These are phyloP conservation scores for Sturnira hondurensis DNA, from an alignment of 2,113 vertebrate species.

Conservation along the genomic window DNA sequence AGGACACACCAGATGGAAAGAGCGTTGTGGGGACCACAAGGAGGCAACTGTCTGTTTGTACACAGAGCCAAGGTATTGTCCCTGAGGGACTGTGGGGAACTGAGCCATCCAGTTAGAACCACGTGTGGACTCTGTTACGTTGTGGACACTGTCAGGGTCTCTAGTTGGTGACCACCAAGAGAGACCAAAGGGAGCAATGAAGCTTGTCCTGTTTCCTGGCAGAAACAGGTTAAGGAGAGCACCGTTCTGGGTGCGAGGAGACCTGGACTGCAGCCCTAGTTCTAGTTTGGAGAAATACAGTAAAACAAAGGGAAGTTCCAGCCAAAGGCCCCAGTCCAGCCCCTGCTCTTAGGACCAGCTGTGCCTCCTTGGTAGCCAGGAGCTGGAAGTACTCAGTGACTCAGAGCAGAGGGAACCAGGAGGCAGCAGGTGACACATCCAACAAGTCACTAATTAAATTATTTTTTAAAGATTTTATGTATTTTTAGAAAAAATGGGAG, in stretches of 20 bases:
- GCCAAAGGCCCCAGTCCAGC: background rate
- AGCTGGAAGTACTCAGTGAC: background rate
- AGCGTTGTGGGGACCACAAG: background rate
- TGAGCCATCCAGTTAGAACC: background rate
- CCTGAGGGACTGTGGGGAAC: background rate
- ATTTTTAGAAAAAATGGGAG: no score
- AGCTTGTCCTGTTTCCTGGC: background rate
- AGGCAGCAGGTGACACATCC: background rate
- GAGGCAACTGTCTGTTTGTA: background rate
- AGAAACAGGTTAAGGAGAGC: background rate
- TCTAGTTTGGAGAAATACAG: slow-evolving; percentile 1
- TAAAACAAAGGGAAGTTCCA: background rate
- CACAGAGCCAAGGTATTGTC: background rate
- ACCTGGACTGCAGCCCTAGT: background rate
- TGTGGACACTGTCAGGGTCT: background rate
- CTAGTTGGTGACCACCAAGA: background rate
- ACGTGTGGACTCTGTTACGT: background rate
- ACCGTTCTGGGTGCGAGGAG: background rate
- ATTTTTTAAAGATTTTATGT: background rate
- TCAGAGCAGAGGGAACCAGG: background rate
- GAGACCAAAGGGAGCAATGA: background rate
- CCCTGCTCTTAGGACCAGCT: background rate
- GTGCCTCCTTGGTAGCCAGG: background rate
- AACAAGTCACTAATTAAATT: background rate
- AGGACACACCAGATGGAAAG: background rate